Conservation (phyloP, 2,113 vertebrate genomes). For the Trichomycterus rosablanca region DNA sequence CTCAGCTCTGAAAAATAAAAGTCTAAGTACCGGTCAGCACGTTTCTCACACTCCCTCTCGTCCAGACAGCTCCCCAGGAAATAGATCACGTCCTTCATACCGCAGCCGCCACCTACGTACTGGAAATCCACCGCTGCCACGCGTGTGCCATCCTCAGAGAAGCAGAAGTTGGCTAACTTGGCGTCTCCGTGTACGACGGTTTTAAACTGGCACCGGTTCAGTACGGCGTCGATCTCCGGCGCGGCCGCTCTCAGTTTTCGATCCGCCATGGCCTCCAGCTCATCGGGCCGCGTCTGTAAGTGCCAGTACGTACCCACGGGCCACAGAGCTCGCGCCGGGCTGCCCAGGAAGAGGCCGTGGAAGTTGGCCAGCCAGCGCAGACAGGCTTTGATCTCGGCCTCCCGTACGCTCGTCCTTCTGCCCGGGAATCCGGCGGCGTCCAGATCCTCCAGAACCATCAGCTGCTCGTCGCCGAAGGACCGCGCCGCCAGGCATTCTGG, state of each 20-base stretch:
- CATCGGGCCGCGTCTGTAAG: conserved; percentile 68
- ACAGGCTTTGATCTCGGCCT: conserved; percentile 59
- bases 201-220: conserved; percentile 62
- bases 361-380: conserved; percentile 71
- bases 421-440: conserved; percentile 61
- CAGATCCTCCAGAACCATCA: conserved; percentile 71
- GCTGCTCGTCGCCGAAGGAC: conserved; percentile 65
- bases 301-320: conserved; percentile 72
- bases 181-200: conserved; percentile 70
- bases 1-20: conserved; percentile 64
- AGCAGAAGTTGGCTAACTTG: conserved; percentile 74
- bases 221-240: conserved; percentile 54
- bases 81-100: conserved; percentile 70
- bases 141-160: conserved; percentile 49
- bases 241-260: conserved; percentile 60
- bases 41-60: conserved; percentile 63
- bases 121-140: conserved; percentile 72
- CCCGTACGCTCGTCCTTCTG: conserved; percentile 58
- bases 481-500: conserved; percentile 60
- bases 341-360: conserved; percentile 64
- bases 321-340: conserved; percentile 61
- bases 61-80: conserved; percentile 67
- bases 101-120: conserved; percentile 71
- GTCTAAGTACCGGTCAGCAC: conserved; percentile 53
- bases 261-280: conserved; percentile 64